Conservation (phyloP, 2,888 invertebrate species). For the Mimumesa dahlbomi region DNA sequence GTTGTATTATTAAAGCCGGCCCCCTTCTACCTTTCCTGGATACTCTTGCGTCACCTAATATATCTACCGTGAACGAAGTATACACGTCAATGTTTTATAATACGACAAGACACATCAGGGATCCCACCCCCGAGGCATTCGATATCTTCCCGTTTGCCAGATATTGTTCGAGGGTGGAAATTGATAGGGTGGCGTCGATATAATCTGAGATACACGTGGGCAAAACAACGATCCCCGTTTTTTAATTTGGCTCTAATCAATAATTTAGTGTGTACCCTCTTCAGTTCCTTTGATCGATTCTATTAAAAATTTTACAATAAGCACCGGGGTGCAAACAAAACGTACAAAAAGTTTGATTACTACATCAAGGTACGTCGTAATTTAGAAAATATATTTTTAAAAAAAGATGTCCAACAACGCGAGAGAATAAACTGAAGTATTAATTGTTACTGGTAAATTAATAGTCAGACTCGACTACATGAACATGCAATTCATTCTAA, state of each 20-base stretch:
- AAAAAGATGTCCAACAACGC: no score
- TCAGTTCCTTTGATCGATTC: slow-evolving; percentile 10
- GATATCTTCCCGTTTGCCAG: slow-evolving; percentile 51
- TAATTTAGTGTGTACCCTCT: slow-evolving; percentile 27
- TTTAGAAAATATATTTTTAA: no score
- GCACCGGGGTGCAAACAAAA: no score
- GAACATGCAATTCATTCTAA: neutral
- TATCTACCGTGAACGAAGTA: slow-evolving; percentile 56
- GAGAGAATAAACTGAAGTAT: no score
- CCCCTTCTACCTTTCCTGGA: slow-evolving; percentile 38
- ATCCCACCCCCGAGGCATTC: slow-evolving; percentile 38
- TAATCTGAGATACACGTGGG: slow-evolving; percentile 47
- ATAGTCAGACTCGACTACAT: no score
- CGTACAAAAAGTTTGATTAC: no score
- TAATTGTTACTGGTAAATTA: no score
- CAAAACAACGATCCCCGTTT: slow-evolving; percentile 29
- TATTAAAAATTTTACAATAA: neutral
- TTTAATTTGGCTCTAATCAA: slow-evolving; percentile 52
- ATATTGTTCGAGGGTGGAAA: slow-evolving; percentile 58
- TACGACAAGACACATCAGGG: slow-evolving; percentile 67
- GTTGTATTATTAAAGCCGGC: slow-evolving; percentile 57
- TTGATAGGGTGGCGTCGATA: slow-evolving; percentile 54
- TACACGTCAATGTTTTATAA: slow-evolving; percentile 72
- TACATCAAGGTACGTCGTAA: no score
- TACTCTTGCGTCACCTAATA: slow-evolving; percentile 58